Base-by-base conservation (phyloP, 2,113 vertebrate species). In the Calonectris borealis region DNA sequence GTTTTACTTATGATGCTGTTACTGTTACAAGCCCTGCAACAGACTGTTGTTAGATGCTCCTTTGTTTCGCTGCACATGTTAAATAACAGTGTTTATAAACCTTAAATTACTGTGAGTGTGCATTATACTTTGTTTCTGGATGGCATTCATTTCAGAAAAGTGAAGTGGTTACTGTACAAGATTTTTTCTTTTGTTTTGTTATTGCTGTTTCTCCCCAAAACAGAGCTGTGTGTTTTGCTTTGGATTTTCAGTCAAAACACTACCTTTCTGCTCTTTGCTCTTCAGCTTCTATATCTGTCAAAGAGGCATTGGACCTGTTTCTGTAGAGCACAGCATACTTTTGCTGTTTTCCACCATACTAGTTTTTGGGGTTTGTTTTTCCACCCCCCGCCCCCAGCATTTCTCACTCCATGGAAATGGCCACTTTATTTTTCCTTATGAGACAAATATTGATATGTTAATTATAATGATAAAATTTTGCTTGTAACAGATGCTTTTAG, bases 51-150 rank as follows among this genome's bases (percentile, higher is more conserved):
- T 34, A 13, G 9, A 2, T 27, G 24, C 69, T 60, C 38, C 38
- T 19, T 87, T 87, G 29, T 69, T 68, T 76, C 2, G 0, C 26
- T 20, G 7, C 0, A 0, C 7, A 10, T 40, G 31, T 65, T 42
- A 64, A 82, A 14, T 42, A 71, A 24, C 42, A 48, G 15, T 42
- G 42, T 79, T 91, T 69, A 5, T 83, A 60, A 83, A 68, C 12
- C 11, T 20, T 16, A 10, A 68, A 26, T 65, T 64, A 6, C 26
- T 65, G 5, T 18, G 46, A 25, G 21, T 17, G 4, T 7, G 4
- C 20, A 29, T 54, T 31, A 2, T 55, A 1, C 75, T 57, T 32
- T 29, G 48, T 57, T 85, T 83, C 57, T 3, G 13, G 14, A 9
- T 9, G 60, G 52, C 11, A 11, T 48, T 87, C 0, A 1, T 78